Conservation (phyloP, 92 coral and sea anemone species). For the Porites lobata region DNA sequence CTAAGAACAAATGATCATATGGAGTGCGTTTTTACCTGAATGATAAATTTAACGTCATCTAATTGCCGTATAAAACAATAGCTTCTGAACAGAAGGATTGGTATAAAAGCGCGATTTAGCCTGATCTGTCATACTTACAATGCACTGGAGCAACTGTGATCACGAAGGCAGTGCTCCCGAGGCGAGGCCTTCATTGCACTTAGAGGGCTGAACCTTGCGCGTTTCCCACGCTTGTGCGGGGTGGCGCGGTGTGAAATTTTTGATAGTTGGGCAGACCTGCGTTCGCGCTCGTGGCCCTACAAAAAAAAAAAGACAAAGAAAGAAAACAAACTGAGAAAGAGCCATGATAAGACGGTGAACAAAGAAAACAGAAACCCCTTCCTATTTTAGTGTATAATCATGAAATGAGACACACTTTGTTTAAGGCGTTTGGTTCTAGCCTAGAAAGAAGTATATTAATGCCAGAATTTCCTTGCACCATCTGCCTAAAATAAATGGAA, state of each 20-base stretch:
- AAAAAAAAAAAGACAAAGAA: not conserved
- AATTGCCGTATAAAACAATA: not conserved
- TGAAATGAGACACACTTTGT: too few species aligned
- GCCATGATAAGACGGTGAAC: not conserved
- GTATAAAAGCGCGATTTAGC: not conserved
- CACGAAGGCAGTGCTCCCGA: slow-evolving; percentile 80
- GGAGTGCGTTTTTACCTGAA: not conserved
- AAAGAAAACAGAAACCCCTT: not conserved
- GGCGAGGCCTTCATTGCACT: slow-evolving; percentile 69
- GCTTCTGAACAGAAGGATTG: not conserved
- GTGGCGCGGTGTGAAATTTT: slow-evolving; percentile 87
- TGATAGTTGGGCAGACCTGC: slow-evolving; percentile 83
- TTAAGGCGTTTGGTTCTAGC: not conserved
- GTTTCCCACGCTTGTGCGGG: slow-evolving; percentile 70
- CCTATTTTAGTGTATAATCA: not conserved
- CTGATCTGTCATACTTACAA: slow-evolving; percentile 70
- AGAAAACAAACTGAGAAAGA: too few species aligned
- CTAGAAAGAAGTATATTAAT: not conserved
- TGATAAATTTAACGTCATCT: not conserved
- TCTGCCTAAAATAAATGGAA: too few species aligned
- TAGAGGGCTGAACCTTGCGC: slow-evolving; percentile 66
- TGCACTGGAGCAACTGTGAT: slow-evolving; percentile 82
- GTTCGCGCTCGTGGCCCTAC: slow-evolving; percentile 78
- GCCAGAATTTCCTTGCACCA: too few species aligned
- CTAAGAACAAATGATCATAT: not conserved